Evolutionary conservation across 2,888 invertebrate genomes (phyloP), one percentile per base, ranked within the genome.

Genomic region (Aspidiotus destructor): DNA sequence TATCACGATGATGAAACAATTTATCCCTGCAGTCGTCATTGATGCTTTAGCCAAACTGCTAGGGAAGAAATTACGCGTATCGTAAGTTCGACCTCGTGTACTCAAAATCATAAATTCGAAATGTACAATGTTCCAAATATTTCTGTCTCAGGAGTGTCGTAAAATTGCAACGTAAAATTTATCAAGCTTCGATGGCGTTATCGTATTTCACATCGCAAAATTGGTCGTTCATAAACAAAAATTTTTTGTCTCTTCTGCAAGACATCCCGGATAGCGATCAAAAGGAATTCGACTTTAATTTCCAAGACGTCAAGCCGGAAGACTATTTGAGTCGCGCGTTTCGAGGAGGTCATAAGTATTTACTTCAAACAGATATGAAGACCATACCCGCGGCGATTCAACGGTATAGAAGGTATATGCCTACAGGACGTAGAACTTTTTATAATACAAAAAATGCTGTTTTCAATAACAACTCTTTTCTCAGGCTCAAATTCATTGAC

Each of bases 121-220:
- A 1, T 60, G 13, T 17, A 17, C n/a, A 28, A 52, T 16, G 44
- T 17, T 1, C 62, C 16, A 9, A 8, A n/a, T 11, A 55, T 42
- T 63, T 8, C 7, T 63, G 28, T 48, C 54, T 53, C 75, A 94
- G 93, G 78, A 57, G 68, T 10, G 80, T 94, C 70, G 77, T 91
- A 10, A 86, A 83, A 77, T 75, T 93, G 41, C 93, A 94, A 75
- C 81, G 87, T n/a, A 85, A 85, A 73, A 86, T 95, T 62, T 92
- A 86, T 77, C 83, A 82, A 28, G 87, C 92, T 0, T 86, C 87
- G 74, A 79, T 80, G 67, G 87, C 87, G 0, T 76, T 95, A 2
- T 79, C 83, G 13, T 87, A 87, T 76, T 95, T 92, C 75, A 81
- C 87, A 1, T 81, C 80, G 0, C 85, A 87, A 73, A 83, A 88